These are phyloP conservation scores for Parambassis ranga DNA, from an alignment of 2,797 vertebrate genomes.

Conservation along the genomic window DNA sequence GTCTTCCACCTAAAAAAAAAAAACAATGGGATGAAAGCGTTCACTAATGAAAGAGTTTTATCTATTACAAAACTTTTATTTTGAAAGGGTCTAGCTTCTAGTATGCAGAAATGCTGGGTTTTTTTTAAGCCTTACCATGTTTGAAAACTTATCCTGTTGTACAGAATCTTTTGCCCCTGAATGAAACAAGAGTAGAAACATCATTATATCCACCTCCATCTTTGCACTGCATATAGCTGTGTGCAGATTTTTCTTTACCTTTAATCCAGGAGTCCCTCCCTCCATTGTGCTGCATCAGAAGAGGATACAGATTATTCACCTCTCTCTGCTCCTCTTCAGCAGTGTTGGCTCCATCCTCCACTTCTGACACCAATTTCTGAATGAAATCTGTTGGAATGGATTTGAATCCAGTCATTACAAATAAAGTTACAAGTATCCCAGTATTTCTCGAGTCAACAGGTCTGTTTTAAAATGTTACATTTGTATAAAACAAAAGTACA, in stretches of 20 bases:
- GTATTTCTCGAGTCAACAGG: neutral
- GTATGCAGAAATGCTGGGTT: neutral
- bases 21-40: neutral
- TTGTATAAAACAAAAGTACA: neutral
- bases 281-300: conserved; percentile 67
- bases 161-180: conserved; percentile 68
- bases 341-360: conserved; percentile 63
- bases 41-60: neutral
- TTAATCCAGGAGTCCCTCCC: conserved; percentile 69
- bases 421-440: neutral
- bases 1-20: conserved; percentile 72
- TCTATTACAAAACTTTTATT: neutral
- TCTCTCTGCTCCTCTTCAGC: conserved; percentile 70
- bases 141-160: conserved; percentile 68
- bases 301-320: conserved; percentile 68
- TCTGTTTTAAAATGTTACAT: neutral
- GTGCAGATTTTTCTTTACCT: conserved; percentile 53
- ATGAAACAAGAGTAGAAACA: neutral
- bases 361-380: conserved; percentile 79
- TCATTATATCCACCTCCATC: neutral
- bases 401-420: neutral
- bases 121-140: conserved; percentile 65
- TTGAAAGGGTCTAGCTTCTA: neutral
- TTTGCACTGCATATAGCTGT: neutral
- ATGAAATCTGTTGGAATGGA: conserved; percentile 72